These are phyloP conservation scores for Linnaemya vulpina DNA, from an alignment of 2,888 invertebrate species.

Conservation along the genomic window DNA sequence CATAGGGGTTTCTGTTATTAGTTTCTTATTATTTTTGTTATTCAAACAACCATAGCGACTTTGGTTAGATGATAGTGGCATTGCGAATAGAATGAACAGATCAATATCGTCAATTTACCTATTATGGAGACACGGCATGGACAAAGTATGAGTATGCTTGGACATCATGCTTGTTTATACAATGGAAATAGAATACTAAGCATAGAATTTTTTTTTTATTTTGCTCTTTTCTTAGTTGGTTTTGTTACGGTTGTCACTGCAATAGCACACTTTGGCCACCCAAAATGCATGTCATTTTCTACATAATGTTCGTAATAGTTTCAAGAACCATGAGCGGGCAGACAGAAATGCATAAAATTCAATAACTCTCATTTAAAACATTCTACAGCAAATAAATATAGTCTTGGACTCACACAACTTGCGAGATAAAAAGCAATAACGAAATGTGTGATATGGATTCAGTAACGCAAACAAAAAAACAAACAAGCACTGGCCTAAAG, in stretches of 20 bases:
- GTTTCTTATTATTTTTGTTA: constrained; percentile 40
- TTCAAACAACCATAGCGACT: constrained; percentile 47
- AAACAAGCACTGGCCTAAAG: constrained; percentile 35
- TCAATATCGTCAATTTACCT: constrained; percentile 64
- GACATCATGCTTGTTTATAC: constrained; percentile 29
- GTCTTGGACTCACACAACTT: constrained; percentile 6
- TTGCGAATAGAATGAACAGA: constrained; percentile 59
- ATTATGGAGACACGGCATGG: constrained; percentile 51
- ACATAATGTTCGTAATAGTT: constrained; percentile 52
- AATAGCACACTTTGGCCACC: constrained; percentile 58
- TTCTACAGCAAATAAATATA: background rate
- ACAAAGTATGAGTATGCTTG: constrained; percentile 5
- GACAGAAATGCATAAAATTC: constrained; percentile 27
- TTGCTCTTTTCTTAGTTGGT: constrained; percentile 18
- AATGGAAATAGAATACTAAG: constrained; percentile 37
- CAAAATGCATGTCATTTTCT: constrained; percentile 54
- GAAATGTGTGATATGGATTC: constrained; percentile 9
- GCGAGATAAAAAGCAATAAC: background rate
- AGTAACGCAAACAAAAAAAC: constrained; percentile 11
- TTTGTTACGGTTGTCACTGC: constrained; percentile 53
- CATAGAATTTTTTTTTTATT: constrained; percentile 33
- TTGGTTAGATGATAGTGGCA: constrained; percentile 46
- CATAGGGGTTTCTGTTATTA: constrained; percentile 56
- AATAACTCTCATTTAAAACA: constrained; percentile 44
- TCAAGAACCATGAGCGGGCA: constrained; percentile 28